These are phyloP conservation scores for Ephydatia muelleri DNA, from an alignment of 37 sponge, comb jelly and placozoan species.

Conservation along the genomic window DNA sequence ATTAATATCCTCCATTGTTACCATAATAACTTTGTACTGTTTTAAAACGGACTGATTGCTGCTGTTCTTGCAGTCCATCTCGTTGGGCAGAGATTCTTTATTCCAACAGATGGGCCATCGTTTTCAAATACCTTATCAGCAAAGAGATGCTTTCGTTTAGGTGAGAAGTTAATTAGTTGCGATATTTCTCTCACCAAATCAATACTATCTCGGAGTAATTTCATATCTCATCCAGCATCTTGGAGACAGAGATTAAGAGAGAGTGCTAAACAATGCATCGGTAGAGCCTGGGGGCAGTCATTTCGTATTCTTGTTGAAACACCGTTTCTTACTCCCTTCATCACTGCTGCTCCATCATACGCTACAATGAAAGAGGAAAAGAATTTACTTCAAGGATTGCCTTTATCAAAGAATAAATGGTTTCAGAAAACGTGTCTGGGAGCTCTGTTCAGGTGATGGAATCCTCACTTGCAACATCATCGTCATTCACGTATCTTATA, in stretches of 20 bases:
- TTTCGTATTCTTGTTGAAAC: conserved; percentile 49
- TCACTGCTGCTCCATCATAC: conserved; percentile 71
- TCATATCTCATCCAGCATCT: conserved; percentile 42
- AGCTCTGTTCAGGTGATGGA: conserved; percentile 39
- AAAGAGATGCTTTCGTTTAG: conserved; percentile 56
- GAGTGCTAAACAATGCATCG: conserved; percentile 74
- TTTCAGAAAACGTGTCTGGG: conserved; percentile 26
- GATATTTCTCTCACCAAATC: conserved; percentile 55
- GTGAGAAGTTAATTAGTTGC: conserved; percentile 47
- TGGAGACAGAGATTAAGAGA: conserved; percentile 67
- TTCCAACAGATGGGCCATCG: conserved; percentile 9
- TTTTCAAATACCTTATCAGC: conserved; percentile 11
- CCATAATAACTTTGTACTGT: conserved; percentile 49
- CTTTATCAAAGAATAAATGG: conserved; percentile 26
- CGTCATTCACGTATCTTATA: conserved; percentile 53
- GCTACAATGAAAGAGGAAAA: conserved; percentile 61
- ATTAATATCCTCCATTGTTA: conserved; percentile 53
- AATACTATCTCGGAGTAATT: conserved; percentile 36
- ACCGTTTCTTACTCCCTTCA: conserved; percentile 54
- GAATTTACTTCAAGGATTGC: conserved; percentile 43
- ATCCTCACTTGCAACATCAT: conserved; percentile 46
- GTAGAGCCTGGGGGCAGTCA: conserved; percentile 51
- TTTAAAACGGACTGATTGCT: conserved; percentile 47
- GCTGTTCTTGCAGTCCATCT: conserved; percentile 62
- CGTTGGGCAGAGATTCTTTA: conserved; percentile 61